Base-by-base conservation (phyloP, 2,888 invertebrate genomes). In the Diarsia brunnea region DNA sequence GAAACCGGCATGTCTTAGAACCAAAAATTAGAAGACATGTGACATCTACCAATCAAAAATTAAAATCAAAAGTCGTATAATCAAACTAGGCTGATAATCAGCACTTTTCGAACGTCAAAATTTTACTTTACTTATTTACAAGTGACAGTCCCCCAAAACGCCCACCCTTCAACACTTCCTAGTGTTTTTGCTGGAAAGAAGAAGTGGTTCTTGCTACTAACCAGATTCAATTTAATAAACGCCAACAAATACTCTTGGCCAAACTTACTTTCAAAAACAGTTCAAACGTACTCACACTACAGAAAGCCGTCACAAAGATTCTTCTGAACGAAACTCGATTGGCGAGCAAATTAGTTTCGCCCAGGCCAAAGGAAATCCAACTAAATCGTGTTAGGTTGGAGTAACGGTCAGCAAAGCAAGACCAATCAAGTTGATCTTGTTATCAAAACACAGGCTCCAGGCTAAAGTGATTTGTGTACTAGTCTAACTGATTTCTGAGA, bases 401-500 rank as follows among this genome's bases (percentile, higher is more conserved):
- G 38, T 70, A 81, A 45, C 66, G 53, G 38, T 21, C 27, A 49
- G 24, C 45, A 58, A 27, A 61, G 43, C 51, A 2, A 4, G 27
- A 60, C 55, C 49, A 78, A 73, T 70, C 60, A 27, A 58, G 69
- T 82, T 85, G 66, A 85, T 86, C 86, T 66, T 63, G 83, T 78
- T 86, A 86, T 64, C 60, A 67, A 85, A 82, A 72, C 58, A 85
- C 58, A 67, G 66, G 45, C 83, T 75, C 14, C 45, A 4, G 58
- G 45, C 45, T 65, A 82, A 71, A 76, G 43, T 63, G 67, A 64
- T 82, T 69, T 45, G 55, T 43, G 68, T 38, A 19, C 55, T 38
- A 38, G 38, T 38, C 38, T 45, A 81, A 70, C 49, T 69, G 66
- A 73, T 69, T 82, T 38, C 38, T 67, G 11, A 43, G 24, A 45